A percentile compares a stretch with the other conserved stretches of the same genome.
Conservation (phyloP, 2,113 vertebrate species). For the Rutilus rutilus region DNA sequence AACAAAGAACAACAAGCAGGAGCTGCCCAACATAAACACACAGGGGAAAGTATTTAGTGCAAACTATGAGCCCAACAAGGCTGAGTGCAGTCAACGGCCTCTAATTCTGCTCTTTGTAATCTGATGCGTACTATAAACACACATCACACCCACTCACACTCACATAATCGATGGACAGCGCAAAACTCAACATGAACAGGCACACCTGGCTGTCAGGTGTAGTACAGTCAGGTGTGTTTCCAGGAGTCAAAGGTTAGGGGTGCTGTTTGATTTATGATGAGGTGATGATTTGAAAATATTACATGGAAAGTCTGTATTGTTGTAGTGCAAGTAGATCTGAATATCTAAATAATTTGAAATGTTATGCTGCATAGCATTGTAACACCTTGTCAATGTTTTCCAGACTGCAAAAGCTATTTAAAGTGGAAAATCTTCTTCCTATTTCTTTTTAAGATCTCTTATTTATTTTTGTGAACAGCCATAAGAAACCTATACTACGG, state of each 20-base stretch:
- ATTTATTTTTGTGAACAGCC: too few species aligned
- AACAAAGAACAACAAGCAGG: slow-evolving; percentile 58
- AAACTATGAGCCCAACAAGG: slow-evolving; percentile 50
- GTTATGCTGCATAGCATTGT: too few species aligned
- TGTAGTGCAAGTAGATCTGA: not conserved
- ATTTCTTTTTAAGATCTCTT: too few species aligned
- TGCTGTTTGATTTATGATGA: slow-evolving; percentile 54
- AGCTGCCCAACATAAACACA: slow-evolving; percentile 51
- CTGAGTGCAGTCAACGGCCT: slow-evolving; percentile 49
- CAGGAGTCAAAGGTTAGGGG: slow-evolving; percentile 27
- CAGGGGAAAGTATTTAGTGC: slow-evolving; percentile 58
- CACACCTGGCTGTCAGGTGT: slow-evolving; percentile 58
- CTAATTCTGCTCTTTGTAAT: slow-evolving; percentile 57
- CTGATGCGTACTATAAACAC: slow-evolving; percentile 62
- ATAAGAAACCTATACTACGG: too few species aligned
- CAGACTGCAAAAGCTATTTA: too few species aligned
- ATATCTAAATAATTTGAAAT: not conserved
- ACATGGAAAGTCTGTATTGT: not conserved
- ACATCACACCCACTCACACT: slow-evolving; percentile 37
- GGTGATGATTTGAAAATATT: slow-evolving; percentile 36
- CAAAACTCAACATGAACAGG: slow-evolving; percentile 35
- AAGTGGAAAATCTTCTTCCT: too few species aligned
- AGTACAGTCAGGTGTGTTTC: slow-evolving; percentile 43
- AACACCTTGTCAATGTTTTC: too few species aligned
- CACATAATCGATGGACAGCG: slow-evolving; percentile 37